phyloP scores from a whole-genome alignment of 2,113 vertebrate genomes.

The Oreochromis tanganicae region DNA sequence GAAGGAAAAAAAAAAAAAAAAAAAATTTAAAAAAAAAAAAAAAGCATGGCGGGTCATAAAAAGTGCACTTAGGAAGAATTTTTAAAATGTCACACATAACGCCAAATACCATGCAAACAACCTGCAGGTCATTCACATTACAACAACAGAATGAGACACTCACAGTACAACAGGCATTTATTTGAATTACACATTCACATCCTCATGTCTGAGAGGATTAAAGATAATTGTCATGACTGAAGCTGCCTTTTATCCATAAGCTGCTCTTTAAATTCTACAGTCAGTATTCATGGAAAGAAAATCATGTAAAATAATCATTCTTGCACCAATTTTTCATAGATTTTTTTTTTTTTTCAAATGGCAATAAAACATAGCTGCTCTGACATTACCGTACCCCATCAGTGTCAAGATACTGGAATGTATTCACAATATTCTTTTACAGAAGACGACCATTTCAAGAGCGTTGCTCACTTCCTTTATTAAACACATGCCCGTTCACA shows the following conservation, averaged over 20 bases:
- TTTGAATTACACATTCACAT: background rate
- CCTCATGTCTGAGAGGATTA: background rate
- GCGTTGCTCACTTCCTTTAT: background rate
- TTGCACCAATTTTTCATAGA: background rate
- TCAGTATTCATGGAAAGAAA: background rate
- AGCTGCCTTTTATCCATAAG: background rate
- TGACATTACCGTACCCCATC: background rate
- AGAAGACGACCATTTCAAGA: background rate
- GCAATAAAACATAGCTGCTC: background rate
- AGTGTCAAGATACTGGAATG: background rate
- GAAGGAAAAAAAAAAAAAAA: no score
- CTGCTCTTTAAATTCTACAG: background rate
- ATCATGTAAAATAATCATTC: background rate
- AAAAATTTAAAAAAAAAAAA: background rate
- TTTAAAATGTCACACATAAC: conserved; percentile 19
- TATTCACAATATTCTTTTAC: background rate
- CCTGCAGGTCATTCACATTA: background rate
- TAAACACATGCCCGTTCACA: background rate
- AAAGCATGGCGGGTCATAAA: background rate
- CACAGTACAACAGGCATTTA: background rate
- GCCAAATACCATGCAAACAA: background rate
- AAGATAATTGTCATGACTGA: background rate
- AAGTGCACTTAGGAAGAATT: conserved; percentile 21
- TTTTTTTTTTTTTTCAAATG: background rate
- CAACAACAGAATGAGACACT: background rate